Evolutionary conservation across 1,140 invertebrate genomes (phyloP).

Genomic region (Pseudobourletiella spinata): DNA sequence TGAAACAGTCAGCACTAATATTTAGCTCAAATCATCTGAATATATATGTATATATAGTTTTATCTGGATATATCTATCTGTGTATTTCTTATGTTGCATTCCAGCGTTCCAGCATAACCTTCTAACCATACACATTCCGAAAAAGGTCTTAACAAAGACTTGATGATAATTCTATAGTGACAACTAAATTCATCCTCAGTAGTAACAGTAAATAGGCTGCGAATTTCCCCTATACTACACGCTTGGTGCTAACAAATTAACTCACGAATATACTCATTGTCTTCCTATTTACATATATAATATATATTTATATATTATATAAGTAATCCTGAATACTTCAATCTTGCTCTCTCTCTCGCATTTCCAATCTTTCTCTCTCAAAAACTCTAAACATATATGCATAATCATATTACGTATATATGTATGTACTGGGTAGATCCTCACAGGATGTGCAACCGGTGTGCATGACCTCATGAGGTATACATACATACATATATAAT

Average conservation of each 20-base stretch:
- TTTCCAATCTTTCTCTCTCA: background rate
- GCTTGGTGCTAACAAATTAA: no score
- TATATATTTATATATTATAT: no score
- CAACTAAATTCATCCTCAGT: no score
- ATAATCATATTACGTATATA: constrained; percentile 1
- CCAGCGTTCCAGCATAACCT: background rate
- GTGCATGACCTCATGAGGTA: no score
- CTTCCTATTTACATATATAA: no score
- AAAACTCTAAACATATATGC: background rate
- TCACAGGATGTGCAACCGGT: no score
- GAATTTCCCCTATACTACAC: no score
- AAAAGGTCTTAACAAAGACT: background rate
- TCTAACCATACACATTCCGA: background rate
- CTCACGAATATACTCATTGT: no score
- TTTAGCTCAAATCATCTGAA: background rate
- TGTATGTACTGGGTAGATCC: background rate
- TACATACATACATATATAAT: background rate
- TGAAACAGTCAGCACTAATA: no score
- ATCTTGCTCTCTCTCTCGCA: background rate
- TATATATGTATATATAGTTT: constrained; percentile 13
- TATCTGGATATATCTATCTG: background rate
- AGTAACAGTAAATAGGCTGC: no score
- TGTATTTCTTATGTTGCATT: background rate
- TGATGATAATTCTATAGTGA: no score
- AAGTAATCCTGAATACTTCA: constrained; percentile 16